phyloP scores from a whole-genome alignment of 1,140 invertebrate genomes.

The Elysia chlorotica region DNA sequence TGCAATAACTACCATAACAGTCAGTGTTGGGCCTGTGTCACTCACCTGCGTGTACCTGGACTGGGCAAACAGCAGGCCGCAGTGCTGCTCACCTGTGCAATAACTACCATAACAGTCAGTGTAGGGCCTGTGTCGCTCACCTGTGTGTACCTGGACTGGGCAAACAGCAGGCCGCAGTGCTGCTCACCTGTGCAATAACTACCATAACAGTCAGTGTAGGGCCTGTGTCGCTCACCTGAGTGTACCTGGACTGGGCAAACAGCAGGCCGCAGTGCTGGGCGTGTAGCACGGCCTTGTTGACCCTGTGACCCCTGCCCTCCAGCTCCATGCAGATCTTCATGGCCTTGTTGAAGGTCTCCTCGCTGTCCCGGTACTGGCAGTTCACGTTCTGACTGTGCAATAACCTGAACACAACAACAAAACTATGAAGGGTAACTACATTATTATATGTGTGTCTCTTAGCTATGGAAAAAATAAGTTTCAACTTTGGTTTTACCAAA shows the following conservation, averaged over 20 bases:
- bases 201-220: too few relatives aligned
- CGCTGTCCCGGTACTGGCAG: constrained; percentile 76
- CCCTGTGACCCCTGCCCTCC: constrained; percentile 57
- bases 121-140: too few relatives aligned
- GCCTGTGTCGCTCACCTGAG: too few relatives aligned
- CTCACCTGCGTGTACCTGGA: constrained; percentile 81
- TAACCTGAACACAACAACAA: constrained; percentile 67
- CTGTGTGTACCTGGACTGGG: constrained; percentile 81
- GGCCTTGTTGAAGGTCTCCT: constrained; percentile 70
- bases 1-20: too few relatives aligned
- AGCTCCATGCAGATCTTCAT: constrained; percentile 66
- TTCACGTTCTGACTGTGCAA: constrained; percentile 80
- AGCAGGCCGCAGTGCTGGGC: constrained; percentile 79
- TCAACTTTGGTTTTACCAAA: too few relatives aligned
- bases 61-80: constrained; percentile 77
- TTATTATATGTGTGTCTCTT: too few relatives aligned
- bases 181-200: too few relatives aligned
- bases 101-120: too few relatives aligned
- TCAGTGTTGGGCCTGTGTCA: too few relatives aligned
- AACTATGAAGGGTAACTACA: neutral
- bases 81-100: too few relatives aligned
- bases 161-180: constrained; percentile 79
- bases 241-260: constrained; percentile 82
- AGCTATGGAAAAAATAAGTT: too few relatives aligned
- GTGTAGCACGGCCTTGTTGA: constrained; percentile 74